Percentiles rank a stretch among this genome's conserved stretches.
phyloP scores from a whole-genome alignment of 1,140 invertebrate genomes.

The Popillia japonica region DNA sequence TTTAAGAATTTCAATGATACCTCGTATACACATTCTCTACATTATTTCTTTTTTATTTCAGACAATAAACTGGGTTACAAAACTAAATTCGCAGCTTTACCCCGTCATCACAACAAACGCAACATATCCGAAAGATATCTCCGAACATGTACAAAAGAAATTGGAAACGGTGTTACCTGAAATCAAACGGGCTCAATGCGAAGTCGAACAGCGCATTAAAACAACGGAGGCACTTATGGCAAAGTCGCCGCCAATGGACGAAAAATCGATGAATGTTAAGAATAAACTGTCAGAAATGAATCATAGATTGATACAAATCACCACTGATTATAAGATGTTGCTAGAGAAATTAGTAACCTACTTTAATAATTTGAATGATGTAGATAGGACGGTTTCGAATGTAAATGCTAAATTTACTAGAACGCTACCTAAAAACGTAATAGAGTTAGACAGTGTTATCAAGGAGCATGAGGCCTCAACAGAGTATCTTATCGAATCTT shows the following conservation, averaged over 20 bases:
- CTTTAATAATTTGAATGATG: constrained; percentile 74
- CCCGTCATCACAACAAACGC: constrained; percentile 75
- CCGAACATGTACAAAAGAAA: constrained; percentile 69
- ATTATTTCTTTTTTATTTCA: constrained; percentile 61
- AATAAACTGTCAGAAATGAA: constrained; percentile 71
- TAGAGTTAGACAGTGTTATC: constrained; percentile 64
- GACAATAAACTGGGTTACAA: constrained; percentile 79
- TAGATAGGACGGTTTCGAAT: constrained; percentile 59
- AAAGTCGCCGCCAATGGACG: constrained; percentile 51
- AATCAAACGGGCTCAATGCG: constrained; percentile 71
- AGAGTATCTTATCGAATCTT: constrained; percentile 67
- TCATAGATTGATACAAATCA: constrained; percentile 71
- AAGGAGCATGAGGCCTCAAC: constrained; percentile 69
- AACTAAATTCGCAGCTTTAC: constrained; percentile 78
- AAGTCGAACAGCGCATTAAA: constrained; percentile 76
- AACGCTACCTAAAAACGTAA: constrained; percentile 60
- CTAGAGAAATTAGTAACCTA: constrained; percentile 76
- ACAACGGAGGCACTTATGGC: constrained; percentile 66
- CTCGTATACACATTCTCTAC: too few relatives aligned
- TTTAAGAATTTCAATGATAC: background rate
- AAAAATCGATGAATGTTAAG: constrained; percentile 59
- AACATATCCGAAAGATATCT: constrained; percentile 66
- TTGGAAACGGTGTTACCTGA: constrained; percentile 68
- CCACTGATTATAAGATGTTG: constrained; percentile 77
- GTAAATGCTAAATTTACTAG: constrained; percentile 47